Evolutionary conservation across 2,797 vertebrate species (phyloP), one percentile per base, ranked within the genome.

Genomic region (Notolabrus celidotus): DNA sequence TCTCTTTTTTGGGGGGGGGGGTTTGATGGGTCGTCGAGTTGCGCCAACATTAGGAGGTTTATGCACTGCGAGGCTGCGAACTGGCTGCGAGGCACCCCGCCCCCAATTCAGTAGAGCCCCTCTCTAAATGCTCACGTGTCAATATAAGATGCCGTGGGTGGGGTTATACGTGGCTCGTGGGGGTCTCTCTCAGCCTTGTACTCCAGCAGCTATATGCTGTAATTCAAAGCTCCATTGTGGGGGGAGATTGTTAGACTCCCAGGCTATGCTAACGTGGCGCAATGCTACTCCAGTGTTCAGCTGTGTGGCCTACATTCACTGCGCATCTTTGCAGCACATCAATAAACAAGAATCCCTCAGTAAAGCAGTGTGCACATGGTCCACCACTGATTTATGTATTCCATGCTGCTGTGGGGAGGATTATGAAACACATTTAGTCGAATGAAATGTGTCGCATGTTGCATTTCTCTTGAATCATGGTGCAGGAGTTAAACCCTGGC

Each of bases 101-200:
- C 86, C 73, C 74, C 66, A 39, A 0, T 8, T 22, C 1, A 4
- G 38, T 1, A 33, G 53, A 73, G 62, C 62, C 76, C 33, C 52
- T 74, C 34, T 29, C 46, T 5, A 54, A 86, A 57, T 89, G 92
- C 79, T 90, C 91, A 93, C 93, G 93, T 94, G 92, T 93, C 91
- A 88, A n/a, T 75, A 20, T 14, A 20, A 46, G 62, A 10, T 1
- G 42, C 47, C 17, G 79, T 69, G 87, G 90, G 89, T 77, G 85
- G 81, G 79, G 79, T 84, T 69, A 71, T 82, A 91, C 92, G 90
- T 91, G 89, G 87, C 85, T 82, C n/a, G 1, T 33, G 15, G 63
- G 75, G 76, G 73, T 51, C 53, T 29, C 51, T 6, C 0, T 3
- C 6, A 3, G 14, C n/a, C n/a, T n/a, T n/a, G n/a, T 0, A n/a